Evolutionary conservation across 2,113 vertebrate genomes (phyloP).

Genomic region (Seriola aureovittata): DNA sequence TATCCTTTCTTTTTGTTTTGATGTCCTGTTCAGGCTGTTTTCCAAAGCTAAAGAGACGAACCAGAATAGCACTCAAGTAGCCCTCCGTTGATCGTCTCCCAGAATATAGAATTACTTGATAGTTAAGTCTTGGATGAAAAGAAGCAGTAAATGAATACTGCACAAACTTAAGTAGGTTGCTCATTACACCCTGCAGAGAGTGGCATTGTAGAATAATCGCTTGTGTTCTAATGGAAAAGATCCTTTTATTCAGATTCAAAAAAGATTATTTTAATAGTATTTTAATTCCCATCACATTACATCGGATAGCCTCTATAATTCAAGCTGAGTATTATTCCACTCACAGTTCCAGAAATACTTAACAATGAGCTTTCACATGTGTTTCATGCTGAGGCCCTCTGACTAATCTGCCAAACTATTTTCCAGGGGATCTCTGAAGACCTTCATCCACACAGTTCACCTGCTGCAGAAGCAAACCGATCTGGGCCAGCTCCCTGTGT

Average conservation of each 20-base stretch:
- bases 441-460: constrained; percentile 98
- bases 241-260: constrained; percentile 6
- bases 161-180: constrained; percentile 35
- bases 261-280: neutral
- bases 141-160: constrained; percentile 24
- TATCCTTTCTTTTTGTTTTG: neutral
- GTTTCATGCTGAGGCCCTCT: constrained; percentile 13
- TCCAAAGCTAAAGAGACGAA: constrained; percentile 1
- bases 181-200: constrained; percentile 18
- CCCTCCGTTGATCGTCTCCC: neutral
- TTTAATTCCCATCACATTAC: constrained; percentile 35
- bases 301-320: constrained; percentile 5
- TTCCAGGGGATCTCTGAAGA: constrained; percentile 97
- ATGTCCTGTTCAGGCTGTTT: neutral
- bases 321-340: constrained; percentile 19
- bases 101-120: constrained; percentile 16
- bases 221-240: constrained; percentile 19
- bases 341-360: constrained; percentile 8
- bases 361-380: constrained; percentile 23
- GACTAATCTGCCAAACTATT: constrained; percentile 51
- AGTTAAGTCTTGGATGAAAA: constrained; percentile 21
- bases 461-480: constrained; percentile 97
- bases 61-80: neutral
- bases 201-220: constrained; percentile 12
- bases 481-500: constrained; percentile 94